Percentiles rank a stretch among this genome's conserved stretches.
Evolutionary conservation across 2,113 vertebrate species (phyloP).

Genomic region (Amphilophus citrinellus): DNA sequence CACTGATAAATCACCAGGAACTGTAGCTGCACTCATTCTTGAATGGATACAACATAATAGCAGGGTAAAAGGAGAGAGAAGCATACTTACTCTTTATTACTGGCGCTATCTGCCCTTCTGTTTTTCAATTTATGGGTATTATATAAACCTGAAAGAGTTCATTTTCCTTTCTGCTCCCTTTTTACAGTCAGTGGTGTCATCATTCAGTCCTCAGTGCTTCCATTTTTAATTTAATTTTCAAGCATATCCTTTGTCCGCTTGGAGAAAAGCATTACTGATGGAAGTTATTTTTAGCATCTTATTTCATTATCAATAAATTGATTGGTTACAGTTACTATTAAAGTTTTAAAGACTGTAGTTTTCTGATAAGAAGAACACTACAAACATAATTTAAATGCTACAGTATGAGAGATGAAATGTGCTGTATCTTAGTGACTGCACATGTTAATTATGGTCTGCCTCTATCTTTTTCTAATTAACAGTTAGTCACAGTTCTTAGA

Average conservation of each 20-base stretch:
- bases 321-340: not conserved
- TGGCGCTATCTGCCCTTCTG: not conserved
- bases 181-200: not conserved
- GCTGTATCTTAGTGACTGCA: not conserved
- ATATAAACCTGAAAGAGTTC: not conserved
- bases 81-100: not conserved
- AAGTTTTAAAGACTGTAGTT: constrained; percentile 14
- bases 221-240: constrained; percentile 8
- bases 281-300: constrained; percentile 19
- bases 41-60: not conserved
- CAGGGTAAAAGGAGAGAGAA: not conserved
- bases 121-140: not conserved
- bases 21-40: not conserved
- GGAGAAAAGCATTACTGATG: not conserved
- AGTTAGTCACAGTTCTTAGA: constrained; percentile 1
- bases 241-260: not conserved
- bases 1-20: not conserved
- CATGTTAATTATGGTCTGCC: not conserved
- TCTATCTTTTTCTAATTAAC: constrained; percentile 13
- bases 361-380: constrained; percentile 6
- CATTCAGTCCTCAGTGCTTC: not conserved
- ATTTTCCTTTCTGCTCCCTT: not conserved
- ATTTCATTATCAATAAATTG: constrained; percentile 29
- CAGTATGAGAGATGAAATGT: not conserved
- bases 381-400: not conserved